Evolutionary conservation across 92 coral and sea anemone genomes (phyloP), one percentile per base, ranked within the genome.

Genomic region (Siderastrea radians): DNA sequence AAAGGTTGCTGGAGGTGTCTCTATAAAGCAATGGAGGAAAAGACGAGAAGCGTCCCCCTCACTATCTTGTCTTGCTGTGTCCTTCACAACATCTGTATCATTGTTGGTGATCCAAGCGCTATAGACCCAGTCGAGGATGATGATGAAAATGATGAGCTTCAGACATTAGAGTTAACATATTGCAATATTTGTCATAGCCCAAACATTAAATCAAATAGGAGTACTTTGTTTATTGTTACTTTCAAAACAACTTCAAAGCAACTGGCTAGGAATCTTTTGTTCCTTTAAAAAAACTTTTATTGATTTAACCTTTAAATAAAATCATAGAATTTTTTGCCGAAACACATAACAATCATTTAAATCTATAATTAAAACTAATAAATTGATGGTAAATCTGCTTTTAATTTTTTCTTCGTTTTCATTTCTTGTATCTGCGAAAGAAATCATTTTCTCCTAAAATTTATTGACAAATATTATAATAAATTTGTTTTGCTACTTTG

Each of bases 1-100:
- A 88, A 81, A 81, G 87, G 86, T 69, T 63, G 77, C 77, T 81
- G 91, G 91, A 88, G 91, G 87, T 88, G 87, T 81, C 91, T 88
- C 82, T 88, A 81, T 70, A 81, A 80, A 63, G 82, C 82, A 53
- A 53, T 88, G 78, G 83, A 88, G 87, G 91, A 88, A 88, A 88
- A 88, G 71, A 82, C 83, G 81, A 75, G 86, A 48, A 75, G 77
- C 45, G 88, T 82, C 76, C 92, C 92, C 63, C 52, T 60, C 84
- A 88, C 92, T 66, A 75, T 88, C 85, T 60, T 82, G 81, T 86
- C 91, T 51, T 87, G 91, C 68, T 63, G 38, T 63, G 68, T 63
- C 68, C 64, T 59, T 8, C 64, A 59, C 64, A 59, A 59, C 64
- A 59, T 69, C 86, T 88, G 79, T 72, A 83, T 83, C n/a, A 77